Evolutionary conservation across 2,113 vertebrate species (phyloP), one percentile per base, ranked within the genome.

Genomic region (Carollia perspicillata): DNA sequence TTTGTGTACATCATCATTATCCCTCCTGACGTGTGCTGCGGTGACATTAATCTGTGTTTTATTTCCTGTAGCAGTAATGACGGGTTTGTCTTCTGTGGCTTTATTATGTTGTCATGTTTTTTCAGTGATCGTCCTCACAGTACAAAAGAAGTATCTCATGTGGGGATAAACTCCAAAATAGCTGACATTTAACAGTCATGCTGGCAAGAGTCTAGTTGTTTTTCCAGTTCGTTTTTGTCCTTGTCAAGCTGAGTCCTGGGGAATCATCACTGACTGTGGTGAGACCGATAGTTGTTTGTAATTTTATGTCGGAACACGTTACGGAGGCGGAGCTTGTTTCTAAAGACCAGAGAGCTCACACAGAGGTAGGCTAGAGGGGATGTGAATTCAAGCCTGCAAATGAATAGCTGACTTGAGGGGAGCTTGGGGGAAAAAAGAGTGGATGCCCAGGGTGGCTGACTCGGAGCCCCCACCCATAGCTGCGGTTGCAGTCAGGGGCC

Each of bases 41-140:
- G 98, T 97, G 98, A 96, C 98, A 98, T 98, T 98, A 98, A 98
- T 98, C 98, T 97, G 75, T 98, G 98, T 98, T 98, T 98, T 98
- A 98, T 98, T 98, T 98, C 98, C 97, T 98, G 96, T 97, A 93
- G 95, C 84, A 33, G 84, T 98, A 98, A 99, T 98, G 98, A 98
- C 0, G 13, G 98, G 97, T 94, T 98, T 98, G 98, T 98, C 98
- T 97, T 97, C 98, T 78, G 33, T 92, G 40, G 98, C 95, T 98
- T 98, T 98, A 97, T 98, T 98, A 97, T 97, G 92, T 97, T 98
- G 98, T 98, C 92, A 49, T 89, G 97, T 90, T 96, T 97, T 94
- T 97, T 90, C 97, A 93, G 93, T 92, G 94, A 97, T 97, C 89
- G 49, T 97, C 97, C 97, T 98, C 75, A 17, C 65, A 11, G 77